Base-by-base conservation (phyloP, 2,113 vertebrate genomes). In the Salvelinus fontinalis region DNA sequence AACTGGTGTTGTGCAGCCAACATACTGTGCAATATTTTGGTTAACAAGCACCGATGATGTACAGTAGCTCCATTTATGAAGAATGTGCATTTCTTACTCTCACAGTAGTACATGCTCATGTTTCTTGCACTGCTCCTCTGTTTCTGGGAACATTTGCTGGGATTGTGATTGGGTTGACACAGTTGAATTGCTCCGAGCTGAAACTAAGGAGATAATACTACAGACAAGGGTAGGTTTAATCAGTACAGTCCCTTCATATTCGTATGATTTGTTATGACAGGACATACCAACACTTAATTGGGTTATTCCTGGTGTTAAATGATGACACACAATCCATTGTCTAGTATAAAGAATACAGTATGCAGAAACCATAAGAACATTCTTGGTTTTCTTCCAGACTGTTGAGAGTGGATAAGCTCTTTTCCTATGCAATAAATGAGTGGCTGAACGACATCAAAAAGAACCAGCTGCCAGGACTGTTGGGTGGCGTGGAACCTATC, bases 401-500 rank as follows among this genome's bases (percentile, higher is more conserved):
- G 80, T 90, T 99, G 87, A 97, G 98, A 81, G 94, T 99, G 82
- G 98, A 99, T 89, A 99, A 96, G 57, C 91, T 99, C 5, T 95
- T 99, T 84, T 96, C 97, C 7, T 99, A 99, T 85, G 97, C 96
- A 49, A 93, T 99, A 81, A 95, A 95, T 2, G 98, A 99, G 71
- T 99, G 98, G 97, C 92, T 99, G 16, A 97, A 94, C 57, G 98
- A 99, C 90, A 99, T 99, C 81, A 97, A 95, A 92, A 98, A 97
- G 90, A 99, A 97, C 84, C 98, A 99, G 85, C 91, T 99, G 1
- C 98, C 97, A 6, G 98, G 98, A 79, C 93, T 99, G 76, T 84
- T 99, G 85, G 97, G 97, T 80, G 98, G 97, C 11, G 97, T 99
- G 24, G 97, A 97, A 1, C 98, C 98, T 4, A 97, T 99, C 93